Conservation (phyloP, 2,113 vertebrate genomes). For the Lamprologus speciosus region DNA sequence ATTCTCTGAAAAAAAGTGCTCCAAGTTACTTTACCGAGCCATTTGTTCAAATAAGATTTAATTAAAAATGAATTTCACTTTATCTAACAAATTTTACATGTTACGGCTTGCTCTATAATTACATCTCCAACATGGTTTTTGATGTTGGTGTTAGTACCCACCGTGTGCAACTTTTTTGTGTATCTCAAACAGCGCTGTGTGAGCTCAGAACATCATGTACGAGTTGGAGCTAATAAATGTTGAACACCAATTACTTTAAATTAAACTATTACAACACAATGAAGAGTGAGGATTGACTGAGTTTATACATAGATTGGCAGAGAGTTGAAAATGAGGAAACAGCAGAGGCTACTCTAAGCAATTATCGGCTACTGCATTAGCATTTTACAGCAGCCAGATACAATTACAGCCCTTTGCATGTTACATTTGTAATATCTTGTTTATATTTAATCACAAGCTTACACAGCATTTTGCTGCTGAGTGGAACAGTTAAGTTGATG, state of each 20-base stretch:
- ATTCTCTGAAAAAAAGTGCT: neutral
- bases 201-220: neutral
- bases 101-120: neutral
- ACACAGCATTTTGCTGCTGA: neutral
- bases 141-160: neutral
- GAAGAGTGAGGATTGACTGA: neutral
- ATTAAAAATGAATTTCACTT: neutral
- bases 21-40: neutral
- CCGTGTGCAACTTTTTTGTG: neutral
- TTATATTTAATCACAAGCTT: neutral
- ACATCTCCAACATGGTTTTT: neutral
- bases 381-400: neutral
- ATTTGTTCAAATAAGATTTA: neutral
- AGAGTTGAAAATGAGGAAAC: neutral
- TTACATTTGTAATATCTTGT: neutral
- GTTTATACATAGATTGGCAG: neutral
- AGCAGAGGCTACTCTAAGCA: neutral
- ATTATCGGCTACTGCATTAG: neutral
- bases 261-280: neutral
- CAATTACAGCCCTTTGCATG: neutral
- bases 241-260: neutral
- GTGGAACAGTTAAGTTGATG: neutral
- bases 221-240: neutral
- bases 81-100: neutral
- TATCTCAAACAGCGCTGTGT: neutral